Evolutionary conservation across 2,797 vertebrate species (phyloP).

Genomic region (Sarcophilus harrisii): DNA sequence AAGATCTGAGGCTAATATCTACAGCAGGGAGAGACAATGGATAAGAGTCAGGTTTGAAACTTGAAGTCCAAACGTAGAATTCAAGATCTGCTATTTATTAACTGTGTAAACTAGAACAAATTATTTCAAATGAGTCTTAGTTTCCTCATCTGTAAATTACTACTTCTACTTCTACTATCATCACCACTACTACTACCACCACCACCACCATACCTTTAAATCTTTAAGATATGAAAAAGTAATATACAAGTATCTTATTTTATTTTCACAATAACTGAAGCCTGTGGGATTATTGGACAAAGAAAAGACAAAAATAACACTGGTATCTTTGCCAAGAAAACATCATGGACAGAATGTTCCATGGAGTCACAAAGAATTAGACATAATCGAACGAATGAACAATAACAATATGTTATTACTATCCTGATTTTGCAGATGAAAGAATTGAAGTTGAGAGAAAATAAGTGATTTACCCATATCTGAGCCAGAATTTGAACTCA

Average conservation of each 20-base stretch:
- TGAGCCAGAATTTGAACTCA: slow-evolving; percentile 54
- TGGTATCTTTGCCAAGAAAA: background rate
- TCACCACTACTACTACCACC: no score
- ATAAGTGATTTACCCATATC: slow-evolving; percentile 6
- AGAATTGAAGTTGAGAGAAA: slow-evolving; percentile 36
- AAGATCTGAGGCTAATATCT: background rate
- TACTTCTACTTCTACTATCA: background rate
- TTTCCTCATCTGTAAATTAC: background rate
- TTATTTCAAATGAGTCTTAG: background rate
- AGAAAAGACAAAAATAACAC: background rate
- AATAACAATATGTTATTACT: slow-evolving; percentile 17
- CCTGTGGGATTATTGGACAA: background rate
- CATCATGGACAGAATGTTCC: background rate
- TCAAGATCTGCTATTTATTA: background rate
- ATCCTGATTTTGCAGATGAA: slow-evolving; percentile 41
- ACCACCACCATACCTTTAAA: background rate
- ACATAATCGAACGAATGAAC: background rate
- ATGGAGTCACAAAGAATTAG: background rate
- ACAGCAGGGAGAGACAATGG: no score
- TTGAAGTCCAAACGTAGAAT: background rate
- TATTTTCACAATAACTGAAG: background rate
- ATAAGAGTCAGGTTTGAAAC: background rate
- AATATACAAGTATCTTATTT: background rate
- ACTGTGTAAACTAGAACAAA: background rate
- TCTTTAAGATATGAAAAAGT: background rate